Evolutionary conservation across 2,888 invertebrate species (phyloP).

Genomic region (Eristalis intricaria): DNA sequence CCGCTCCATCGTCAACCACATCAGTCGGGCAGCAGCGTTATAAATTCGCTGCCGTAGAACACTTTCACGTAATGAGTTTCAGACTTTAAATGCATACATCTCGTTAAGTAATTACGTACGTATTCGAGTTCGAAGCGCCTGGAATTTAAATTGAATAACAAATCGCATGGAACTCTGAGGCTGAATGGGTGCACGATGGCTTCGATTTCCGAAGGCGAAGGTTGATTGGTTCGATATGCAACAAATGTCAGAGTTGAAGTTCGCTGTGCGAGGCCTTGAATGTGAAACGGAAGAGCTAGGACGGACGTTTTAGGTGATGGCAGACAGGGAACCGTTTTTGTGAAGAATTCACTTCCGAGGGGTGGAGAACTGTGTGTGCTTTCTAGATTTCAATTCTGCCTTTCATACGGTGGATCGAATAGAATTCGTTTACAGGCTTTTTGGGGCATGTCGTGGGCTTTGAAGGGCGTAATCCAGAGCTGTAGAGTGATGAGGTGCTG

Average conservation of each 20-base stretch:
- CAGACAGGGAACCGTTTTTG: too few species aligned
- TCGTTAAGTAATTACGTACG: conserved; percentile 21
- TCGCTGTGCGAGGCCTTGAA: neutral
- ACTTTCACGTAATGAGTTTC: conserved; percentile 20
- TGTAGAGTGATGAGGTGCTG: too few species aligned
- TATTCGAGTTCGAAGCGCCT: conserved; percentile 5
- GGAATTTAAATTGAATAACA: neutral
- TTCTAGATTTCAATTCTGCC: too few species aligned
- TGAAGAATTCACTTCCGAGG: too few species aligned
- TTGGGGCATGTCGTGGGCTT: too few species aligned
- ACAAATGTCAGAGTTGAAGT: neutral
- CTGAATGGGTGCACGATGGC: neutral
- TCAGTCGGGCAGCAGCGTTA: neutral
- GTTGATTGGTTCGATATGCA: neutral
- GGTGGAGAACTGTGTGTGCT: too few species aligned
- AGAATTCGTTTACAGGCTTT: too few species aligned
- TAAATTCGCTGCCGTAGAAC: conserved; percentile 5
- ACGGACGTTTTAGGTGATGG: neutral
- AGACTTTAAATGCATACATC: neutral
- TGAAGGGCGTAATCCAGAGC: too few species aligned
- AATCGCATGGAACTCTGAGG: neutral
- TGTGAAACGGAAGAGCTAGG: neutral
- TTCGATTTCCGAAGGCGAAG: neutral
- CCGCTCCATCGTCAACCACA: neutral
- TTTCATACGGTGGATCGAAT: too few species aligned